These are phyloP conservation scores for Diachasma alloeum DNA, from an alignment of 1,140 invertebrate genomes.

Conservation along the genomic window DNA sequence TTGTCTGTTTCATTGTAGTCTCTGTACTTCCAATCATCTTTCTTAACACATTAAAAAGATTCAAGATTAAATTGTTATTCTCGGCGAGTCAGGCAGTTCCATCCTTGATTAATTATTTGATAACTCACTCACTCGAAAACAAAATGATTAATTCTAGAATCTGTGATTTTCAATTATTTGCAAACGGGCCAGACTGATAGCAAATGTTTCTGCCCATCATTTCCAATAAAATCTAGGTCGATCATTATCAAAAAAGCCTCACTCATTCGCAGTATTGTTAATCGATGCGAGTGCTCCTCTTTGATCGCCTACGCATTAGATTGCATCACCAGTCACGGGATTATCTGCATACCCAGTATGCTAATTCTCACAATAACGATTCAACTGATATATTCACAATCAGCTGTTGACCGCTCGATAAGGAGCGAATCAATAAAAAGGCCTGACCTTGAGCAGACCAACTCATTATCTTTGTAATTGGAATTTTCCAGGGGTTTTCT, in stretches of 20 bases:
- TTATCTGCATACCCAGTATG: background rate
- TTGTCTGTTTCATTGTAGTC: no score
- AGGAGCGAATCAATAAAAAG: background rate
- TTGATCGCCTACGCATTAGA: background rate
- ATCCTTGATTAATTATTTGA: no score
- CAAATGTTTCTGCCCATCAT: background rate
- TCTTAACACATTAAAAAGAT: no score
- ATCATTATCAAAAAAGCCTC: conserved; percentile 5
- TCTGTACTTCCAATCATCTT: no score
- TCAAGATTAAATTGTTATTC: no score
- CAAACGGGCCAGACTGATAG: background rate
- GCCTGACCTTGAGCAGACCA: background rate
- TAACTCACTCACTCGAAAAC: no score
- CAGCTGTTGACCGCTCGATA: background rate
- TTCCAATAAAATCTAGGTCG: background rate
- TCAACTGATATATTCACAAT: background rate
- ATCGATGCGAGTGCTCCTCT: background rate
- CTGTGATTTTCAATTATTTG: no score
- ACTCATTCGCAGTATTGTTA: background rate
- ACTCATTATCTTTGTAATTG: background rate
- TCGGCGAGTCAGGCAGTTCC: no score
- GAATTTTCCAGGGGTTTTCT: conserved; percentile 28
- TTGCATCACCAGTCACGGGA: background rate
- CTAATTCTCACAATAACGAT: background rate
- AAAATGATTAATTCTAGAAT: no score